phyloP scores from a whole-genome alignment of 2,888 invertebrate species.

The Nymphalis c-album region DNA sequence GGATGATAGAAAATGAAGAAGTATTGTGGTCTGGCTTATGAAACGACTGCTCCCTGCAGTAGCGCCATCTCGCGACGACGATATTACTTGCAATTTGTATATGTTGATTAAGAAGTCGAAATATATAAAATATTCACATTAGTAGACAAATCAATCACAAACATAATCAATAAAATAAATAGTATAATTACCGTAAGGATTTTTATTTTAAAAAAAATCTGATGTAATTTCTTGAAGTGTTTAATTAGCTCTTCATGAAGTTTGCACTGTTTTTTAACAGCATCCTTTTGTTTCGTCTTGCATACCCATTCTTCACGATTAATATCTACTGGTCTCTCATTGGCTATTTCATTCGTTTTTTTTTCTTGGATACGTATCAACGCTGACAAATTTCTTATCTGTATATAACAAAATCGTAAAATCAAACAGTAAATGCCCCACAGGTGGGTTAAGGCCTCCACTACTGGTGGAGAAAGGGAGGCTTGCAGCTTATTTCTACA shows the following conservation, averaged over 20 bases:
- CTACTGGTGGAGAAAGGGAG: no score
- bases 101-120: no score
- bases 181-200: constrained; percentile 54
- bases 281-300: constrained; percentile 49
- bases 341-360: not conserved
- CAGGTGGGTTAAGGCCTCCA: no score
- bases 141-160: no score
- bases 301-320: constrained; percentile 33
- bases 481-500: no score
- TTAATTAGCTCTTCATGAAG: constrained; percentile 53
- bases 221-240: constrained; percentile 48
- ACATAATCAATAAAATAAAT: not conserved
- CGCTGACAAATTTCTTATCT: not conserved
- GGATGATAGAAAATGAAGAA: no score
- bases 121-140: no score
- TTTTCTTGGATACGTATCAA: not conserved
- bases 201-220: constrained; percentile 51
- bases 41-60: no score
- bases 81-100: no score
- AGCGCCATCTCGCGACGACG: no score
- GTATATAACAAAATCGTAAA: not conserved
- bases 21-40: no score
- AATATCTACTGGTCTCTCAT: not conserved
- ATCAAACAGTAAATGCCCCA: no score
- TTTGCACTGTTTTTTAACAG: constrained; percentile 55